phyloP scores from a whole-genome alignment of 2,888 invertebrate species.

The Heliconius ethilla region DNA sequence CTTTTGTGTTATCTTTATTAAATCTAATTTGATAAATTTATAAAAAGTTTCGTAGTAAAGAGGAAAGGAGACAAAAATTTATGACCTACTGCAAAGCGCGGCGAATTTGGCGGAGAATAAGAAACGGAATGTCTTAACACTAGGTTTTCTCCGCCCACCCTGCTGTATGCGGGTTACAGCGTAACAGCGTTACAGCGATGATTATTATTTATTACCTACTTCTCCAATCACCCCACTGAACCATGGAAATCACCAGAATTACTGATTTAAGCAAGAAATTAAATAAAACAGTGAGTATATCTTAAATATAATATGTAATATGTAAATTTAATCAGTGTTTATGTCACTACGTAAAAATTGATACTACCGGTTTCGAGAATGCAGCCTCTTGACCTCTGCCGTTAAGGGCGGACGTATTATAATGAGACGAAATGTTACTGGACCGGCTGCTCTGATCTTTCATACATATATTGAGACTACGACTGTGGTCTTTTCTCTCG shows the following conservation, averaged over 20 bases:
- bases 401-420: conserved; percentile 10
- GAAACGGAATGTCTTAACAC: too few species aligned
- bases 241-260: too few species aligned
- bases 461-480: background rate
- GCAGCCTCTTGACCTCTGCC: conserved; percentile 16
- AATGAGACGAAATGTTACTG: conserved; percentile 10
- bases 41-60: too few species aligned
- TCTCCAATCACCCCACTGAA: too few species aligned
- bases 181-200: too few species aligned
- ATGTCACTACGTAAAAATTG: background rate
- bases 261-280: background rate
- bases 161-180: too few species aligned
- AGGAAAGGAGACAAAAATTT: too few species aligned
- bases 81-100: too few species aligned
- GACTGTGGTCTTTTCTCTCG: background rate
- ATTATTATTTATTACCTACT: too few species aligned
- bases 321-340: background rate
- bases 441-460: conserved; percentile 12
- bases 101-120: too few species aligned
- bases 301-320: background rate
- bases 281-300: background rate
- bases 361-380: conserved; percentile 16
- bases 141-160: too few species aligned
- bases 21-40: background rate
- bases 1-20: background rate